Base-by-base conservation (phyloP, 2,888 invertebrate species). In the Meghimatium bilineatum region DNA sequence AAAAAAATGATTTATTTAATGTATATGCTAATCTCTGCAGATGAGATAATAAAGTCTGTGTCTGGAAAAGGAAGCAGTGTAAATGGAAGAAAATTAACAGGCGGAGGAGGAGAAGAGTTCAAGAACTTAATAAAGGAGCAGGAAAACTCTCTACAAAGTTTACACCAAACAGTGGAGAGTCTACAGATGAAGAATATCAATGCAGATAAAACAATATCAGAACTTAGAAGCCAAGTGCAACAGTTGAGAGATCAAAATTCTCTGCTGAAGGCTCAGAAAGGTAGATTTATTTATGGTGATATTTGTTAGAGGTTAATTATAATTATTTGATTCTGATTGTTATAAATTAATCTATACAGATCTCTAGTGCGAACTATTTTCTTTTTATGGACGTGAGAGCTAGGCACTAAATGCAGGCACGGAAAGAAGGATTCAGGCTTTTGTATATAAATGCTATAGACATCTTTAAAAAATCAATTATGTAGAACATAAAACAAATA, bases 171-270 rank as follows among this genome's bases (percentile, higher is more conserved):
- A 71, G 85, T 93, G 52, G 88, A 91, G 14, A 89, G 90, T 36
- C 76, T 92, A 34, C 89, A 91, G 85, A 78, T 86, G 0, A 90
- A 91, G 80, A 88, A 91, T 84, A 77, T 87, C 3, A 86, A 87
- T 32, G 78, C 89, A 6, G 87, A 90, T 75, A 88, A 85, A 74
- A 95, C 95, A 89, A 89, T 97, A 0, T 95, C 95, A 86, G 96
- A 97, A 91, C 94, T 96, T 10, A 94, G 95, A 88, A 94, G 95
- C n/a, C 95, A 96, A 0, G 95, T 97, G 89, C 95, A 96, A 0
- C 96, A 96, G 89, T 94, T 98, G 6, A 95, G 95, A 88, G 98
- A 98, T 93, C 97, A 98, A 94, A 98, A 97, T 93, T 96, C 97
- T 0, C 94, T 98, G 23, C 94, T 98, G 0, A 96, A 96, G 92